A percentile compares a stretch with the other conserved stretches of the same genome.
phyloP scores from a whole-genome alignment of 2,888 invertebrate species.

The Eudemis profundana region DNA sequence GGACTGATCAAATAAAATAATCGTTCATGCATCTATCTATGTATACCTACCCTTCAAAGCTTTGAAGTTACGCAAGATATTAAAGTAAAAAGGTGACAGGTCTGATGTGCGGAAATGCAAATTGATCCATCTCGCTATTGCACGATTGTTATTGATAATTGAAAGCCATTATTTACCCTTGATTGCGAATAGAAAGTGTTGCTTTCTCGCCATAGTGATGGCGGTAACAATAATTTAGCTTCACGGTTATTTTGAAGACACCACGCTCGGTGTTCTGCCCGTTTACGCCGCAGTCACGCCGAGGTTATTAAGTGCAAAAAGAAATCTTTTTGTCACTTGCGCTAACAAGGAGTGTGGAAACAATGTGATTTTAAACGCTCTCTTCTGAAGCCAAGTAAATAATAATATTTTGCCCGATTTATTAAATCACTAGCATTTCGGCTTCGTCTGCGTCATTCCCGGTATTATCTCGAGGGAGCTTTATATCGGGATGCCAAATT shows the following conservation, averaged over 20 bases:
- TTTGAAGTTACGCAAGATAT: conserved; percentile 13
- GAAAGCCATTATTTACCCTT: conserved; percentile 69
- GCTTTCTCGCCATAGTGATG: conserved; percentile 68
- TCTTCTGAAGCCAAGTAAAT: conserved; percentile 46
- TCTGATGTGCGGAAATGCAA: conserved; percentile 47
- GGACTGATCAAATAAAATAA: too few relatives aligned
- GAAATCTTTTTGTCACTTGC: conserved; percentile 52
- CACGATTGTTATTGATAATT: conserved; percentile 53
- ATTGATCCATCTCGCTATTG: conserved; percentile 50
- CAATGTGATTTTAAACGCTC: conserved; percentile 51
- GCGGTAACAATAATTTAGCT: conserved; percentile 63
- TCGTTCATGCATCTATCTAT: background rate
- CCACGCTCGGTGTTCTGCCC: conserved; percentile 50
- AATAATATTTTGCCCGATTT: conserved; percentile 11
- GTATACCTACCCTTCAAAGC: too few relatives aligned
- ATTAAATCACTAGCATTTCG: background rate
- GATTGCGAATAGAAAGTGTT: conserved; percentile 72
- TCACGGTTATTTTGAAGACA: conserved; percentile 66
- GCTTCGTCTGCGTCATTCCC: background rate
- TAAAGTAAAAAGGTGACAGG: conserved; percentile 26
- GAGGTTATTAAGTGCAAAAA: conserved; percentile 46
- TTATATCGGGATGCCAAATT: too few relatives aligned
- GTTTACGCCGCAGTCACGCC: conserved; percentile 40
- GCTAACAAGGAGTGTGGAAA: conserved; percentile 45
- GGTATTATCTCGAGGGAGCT: too few relatives aligned